Base-by-base conservation (phyloP, 35 echinoderm and acorn worm species). In the Ptychodera flava region DNA sequence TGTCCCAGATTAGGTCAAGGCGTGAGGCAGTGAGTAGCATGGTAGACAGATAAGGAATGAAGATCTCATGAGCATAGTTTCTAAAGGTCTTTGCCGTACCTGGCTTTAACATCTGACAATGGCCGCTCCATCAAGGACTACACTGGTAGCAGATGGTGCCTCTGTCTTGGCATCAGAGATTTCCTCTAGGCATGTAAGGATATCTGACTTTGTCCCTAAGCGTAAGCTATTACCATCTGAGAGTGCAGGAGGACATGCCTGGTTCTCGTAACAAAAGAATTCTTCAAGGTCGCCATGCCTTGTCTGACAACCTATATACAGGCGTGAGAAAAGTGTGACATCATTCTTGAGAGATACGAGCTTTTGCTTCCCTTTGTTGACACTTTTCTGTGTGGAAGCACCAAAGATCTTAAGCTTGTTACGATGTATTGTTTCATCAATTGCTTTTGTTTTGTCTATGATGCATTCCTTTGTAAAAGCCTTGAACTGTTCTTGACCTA, bases 211-310 rank as follows among this genome's bases (percentile, higher is more conserved):
- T 0, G 79, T 31, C 0, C 79, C 85, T 33, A 36, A 16, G 0
- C 77, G 86, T 38, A 88, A 16, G 28, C 85, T 75, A 76, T 82
- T 82, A 33, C 34, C 34, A 0, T 0, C 15, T 16, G 85, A 88
- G 1, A 81, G 16, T 16, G 53, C 45, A 1, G 90, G 64, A 29
- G 85, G 80, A 22, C 1, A 0, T 27, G 38, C 45, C 31, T 92
- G 90, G 34, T 88, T 92, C 52, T 88, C 90, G 38, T 92, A 81
- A 22, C 30, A 10, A 78, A 93, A 93, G 52, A 93, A 93, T 27
- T 85, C 6, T 0, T 89, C 77, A 1, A 86, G 31, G 34, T 93
- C 78, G 0, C 91, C 87, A 35, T 89, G 81, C 30, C 91, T 32
- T 81, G 87, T 29, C 34, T 89, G 91, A 82, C 91, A 81, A 0